Evolutionary conservation across 1,140 invertebrate species (phyloP), one percentile per base, ranked within the genome.

Genomic region (Pseudomyrmex dendroicus): DNA sequence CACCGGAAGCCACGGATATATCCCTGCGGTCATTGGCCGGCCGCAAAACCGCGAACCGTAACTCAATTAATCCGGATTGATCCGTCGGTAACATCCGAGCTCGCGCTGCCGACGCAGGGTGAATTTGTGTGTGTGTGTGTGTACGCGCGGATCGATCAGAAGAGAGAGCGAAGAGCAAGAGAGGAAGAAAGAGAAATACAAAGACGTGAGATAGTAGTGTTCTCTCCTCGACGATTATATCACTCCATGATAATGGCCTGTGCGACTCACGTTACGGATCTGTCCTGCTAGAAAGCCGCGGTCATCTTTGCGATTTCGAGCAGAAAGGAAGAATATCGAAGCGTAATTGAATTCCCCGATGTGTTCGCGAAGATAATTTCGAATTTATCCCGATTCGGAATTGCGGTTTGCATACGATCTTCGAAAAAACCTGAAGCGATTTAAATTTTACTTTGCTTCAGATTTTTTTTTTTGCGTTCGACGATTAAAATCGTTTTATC

Each of bases 61-160:
- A 92, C 92, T 93, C 91, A 92, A 92, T 92, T 92, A 92, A 92
- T 92, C 91, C 89, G 86, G 89, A 92, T 92, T 92, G 92, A 92
- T 92, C 89, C 84, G 89, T 73, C 56, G 62, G 83, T 78, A 76
- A 88, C 85, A 88, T 85, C 86, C 84, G 76, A 73, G 48, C 73
- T 59, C 74, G 73, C 64, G 70, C 50, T 22, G 50, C 35, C 22
- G 61, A 56, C 57, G 22, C 46, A 20, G 48, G 50, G 50, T 48
- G 20, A 68, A 35, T 35, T 35, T 35, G 35, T 35, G 48, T 22
- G 48, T 44, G 15, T 57, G 17, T 15, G 70, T 85, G 68, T 62
- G 25, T 35, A 17, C 2, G 1, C 5, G 66, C 20, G 46, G 59
- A 86, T 87, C 73, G 82, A 86, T 84, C 68, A 22, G 48, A 9